phyloP scores from a whole-genome alignment of 2,888 invertebrate genomes.

The Ypsolopha scabrella region DNA sequence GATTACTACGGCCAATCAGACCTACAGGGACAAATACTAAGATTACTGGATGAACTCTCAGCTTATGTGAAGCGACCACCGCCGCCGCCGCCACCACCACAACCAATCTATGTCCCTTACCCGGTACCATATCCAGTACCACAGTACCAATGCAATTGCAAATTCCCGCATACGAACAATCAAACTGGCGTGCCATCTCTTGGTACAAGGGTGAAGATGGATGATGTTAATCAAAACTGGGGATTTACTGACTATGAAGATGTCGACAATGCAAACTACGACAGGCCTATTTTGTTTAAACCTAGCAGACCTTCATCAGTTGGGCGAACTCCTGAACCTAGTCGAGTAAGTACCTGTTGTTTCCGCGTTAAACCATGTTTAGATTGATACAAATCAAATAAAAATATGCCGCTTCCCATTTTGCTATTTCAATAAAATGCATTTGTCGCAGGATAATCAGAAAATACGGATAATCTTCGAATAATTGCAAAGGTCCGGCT shows the following conservation, averaged over 20 bases:
- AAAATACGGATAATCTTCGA: too few relatives aligned
- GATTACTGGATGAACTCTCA: conserved; percentile 40
- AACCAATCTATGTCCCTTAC: conserved; percentile 46
- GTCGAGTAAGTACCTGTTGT: too few relatives aligned
- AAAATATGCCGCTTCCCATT: too few relatives aligned
- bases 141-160: conserved; percentile 8
- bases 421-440: too few relatives aligned
- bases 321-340: too few relatives aligned
- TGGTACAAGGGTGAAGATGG: background rate
- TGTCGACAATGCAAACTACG: conserved; percentile 3
- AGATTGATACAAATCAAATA: too few relatives aligned
- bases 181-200: too few relatives aligned
- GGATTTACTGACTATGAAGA: conserved; percentile 2
- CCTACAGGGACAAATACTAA: conserved; percentile 30
- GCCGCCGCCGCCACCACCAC: conserved; percentile 29
- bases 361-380: too few relatives aligned
- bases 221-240: conserved; percentile 13
- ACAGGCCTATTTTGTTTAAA: conserved; percentile 1
- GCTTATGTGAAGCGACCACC: conserved; percentile 26
- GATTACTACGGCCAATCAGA: conserved; percentile 34
- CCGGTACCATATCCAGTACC: conserved; percentile 32
- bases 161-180: too few relatives aligned
- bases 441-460: too few relatives aligned
- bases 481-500: too few relatives aligned
- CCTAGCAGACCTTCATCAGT: background rate